These are phyloP conservation scores for Callinectes sapidus DNA, from an alignment of 2,888 invertebrate genomes.

Conservation along the genomic window DNA sequence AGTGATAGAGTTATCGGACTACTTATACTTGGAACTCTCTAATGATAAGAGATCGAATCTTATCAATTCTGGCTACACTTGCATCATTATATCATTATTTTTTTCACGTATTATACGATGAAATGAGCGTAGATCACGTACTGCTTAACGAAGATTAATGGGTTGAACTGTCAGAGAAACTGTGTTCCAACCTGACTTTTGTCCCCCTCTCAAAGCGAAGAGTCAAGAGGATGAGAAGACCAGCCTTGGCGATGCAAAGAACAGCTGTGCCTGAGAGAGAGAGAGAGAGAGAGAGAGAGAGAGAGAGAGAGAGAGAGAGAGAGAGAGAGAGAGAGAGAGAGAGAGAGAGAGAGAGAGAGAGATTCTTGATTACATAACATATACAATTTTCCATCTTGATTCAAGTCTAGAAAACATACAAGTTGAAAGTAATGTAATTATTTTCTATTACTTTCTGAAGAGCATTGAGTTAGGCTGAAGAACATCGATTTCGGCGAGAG, in stretches of 20 bases:
- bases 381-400: too few relatives aligned
- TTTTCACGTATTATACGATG: not conserved
- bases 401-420: too few relatives aligned
- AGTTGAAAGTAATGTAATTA: too few relatives aligned
- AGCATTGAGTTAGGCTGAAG: too few relatives aligned
- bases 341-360: too few relatives aligned
- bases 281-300: not conserved
- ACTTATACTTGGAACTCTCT: not conserved
- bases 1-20: not conserved
- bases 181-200: not conserved
- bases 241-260: not conserved
- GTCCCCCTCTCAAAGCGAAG: not conserved
- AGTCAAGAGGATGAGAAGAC: not conserved
- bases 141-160: not conserved
- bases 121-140: not conserved
- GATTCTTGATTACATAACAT: too few relatives aligned
- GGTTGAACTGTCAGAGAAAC: not conserved
- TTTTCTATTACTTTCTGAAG: too few relatives aligned
- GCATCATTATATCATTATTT: not conserved
- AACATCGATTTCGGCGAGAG: too few relatives aligned
- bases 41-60: slow-evolving; percentile 12
- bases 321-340: too few relatives aligned
- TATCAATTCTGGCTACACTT: slow-evolving; percentile 6
- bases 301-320: not conserved
- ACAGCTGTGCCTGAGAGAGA: not conserved